Percentiles rank a stretch among this genome's conserved stretches.
phyloP scores from a whole-genome alignment of 2,113 vertebrate genomes.

The Urocitellus parryii region DNA sequence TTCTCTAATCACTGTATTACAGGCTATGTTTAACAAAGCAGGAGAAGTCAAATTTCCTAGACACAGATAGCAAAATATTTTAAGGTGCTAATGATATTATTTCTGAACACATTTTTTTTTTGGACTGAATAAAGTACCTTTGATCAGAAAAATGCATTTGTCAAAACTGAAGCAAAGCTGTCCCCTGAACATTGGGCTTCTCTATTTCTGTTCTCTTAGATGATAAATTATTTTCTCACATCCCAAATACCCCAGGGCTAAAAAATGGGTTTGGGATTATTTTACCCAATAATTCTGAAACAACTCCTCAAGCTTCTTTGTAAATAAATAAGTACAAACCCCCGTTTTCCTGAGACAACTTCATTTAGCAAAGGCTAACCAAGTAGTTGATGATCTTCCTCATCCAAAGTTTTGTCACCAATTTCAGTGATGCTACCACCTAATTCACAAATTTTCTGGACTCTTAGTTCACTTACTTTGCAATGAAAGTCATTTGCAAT shows the following conservation, averaged over 20 bases:
- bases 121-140: not conserved
- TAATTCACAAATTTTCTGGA: not conserved
- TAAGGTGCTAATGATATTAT: not conserved
- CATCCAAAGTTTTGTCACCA: not conserved
- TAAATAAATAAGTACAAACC: not conserved
- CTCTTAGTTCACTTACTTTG: not conserved
- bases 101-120: not conserved
- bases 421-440: not conserved
- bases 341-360: not conserved
- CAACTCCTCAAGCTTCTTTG: not conserved
- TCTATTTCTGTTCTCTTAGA: not conserved
- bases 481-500: not conserved
- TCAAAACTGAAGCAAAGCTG: not conserved
- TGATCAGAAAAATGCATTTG: constrained; percentile 43
- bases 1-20: not conserved
- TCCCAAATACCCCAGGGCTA: not conserved
- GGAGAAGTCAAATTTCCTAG: not conserved
- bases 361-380: not conserved
- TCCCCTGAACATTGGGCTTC: not conserved
- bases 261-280: not conserved
- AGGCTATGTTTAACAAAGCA: constrained; percentile 34
- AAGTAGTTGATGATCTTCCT: not conserved
- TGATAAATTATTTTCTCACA: constrained; percentile 21
- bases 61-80: not conserved
- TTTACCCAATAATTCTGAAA: constrained; percentile 34